These are phyloP conservation scores for Scaptodrosophila latifasciaeformis DNA, from an alignment of 2,888 invertebrate genomes.

Conservation along the genomic window DNA sequence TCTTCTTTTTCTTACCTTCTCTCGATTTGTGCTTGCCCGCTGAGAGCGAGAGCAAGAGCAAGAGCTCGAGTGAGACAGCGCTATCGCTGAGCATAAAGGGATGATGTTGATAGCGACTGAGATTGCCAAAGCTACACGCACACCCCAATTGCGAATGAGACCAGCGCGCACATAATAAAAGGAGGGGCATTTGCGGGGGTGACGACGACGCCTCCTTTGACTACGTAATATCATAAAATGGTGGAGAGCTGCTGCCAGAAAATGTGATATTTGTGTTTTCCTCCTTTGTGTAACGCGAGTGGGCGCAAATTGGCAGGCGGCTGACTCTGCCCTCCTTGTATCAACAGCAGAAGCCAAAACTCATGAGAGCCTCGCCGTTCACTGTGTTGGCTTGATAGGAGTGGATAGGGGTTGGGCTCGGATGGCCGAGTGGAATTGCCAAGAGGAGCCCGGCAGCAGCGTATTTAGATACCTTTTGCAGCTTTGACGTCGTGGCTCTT, in stretches of 20 bases:
- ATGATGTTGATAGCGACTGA: constrained; percentile 25
- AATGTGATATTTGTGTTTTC: constrained; percentile 70
- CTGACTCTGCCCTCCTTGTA: background rate
- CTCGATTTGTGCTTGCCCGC: constrained; percentile 30
- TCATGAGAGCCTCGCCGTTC: constrained; percentile 13
- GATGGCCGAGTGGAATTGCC: background rate
- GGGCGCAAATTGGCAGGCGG: constrained; percentile 54
- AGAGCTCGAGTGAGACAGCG: constrained; percentile 55
- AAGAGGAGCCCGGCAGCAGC: constrained; percentile 38
- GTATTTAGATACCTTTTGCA: constrained; percentile 70
- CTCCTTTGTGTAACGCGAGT: constrained; percentile 41
- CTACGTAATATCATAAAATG: constrained; percentile 58
- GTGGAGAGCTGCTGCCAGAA: constrained; percentile 58
- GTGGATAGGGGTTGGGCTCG: constrained; percentile 26
- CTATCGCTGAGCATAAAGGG: constrained; percentile 24
- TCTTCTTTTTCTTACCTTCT: constrained; percentile 14
- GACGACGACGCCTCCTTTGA: background rate
- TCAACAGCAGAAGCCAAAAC: constrained; percentile 52
- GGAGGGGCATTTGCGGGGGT: constrained; percentile 1
- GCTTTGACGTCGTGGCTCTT: constrained; percentile 73
- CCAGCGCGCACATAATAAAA: no score
- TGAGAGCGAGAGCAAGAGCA: constrained; percentile 12
- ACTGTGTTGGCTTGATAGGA: constrained; percentile 1
- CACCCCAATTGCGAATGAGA: constrained; percentile 24
- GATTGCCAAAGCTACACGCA: constrained; percentile 48